Conservation (phyloP, 2,113 vertebrate genomes). For the Neoarius graeffei region DNA sequence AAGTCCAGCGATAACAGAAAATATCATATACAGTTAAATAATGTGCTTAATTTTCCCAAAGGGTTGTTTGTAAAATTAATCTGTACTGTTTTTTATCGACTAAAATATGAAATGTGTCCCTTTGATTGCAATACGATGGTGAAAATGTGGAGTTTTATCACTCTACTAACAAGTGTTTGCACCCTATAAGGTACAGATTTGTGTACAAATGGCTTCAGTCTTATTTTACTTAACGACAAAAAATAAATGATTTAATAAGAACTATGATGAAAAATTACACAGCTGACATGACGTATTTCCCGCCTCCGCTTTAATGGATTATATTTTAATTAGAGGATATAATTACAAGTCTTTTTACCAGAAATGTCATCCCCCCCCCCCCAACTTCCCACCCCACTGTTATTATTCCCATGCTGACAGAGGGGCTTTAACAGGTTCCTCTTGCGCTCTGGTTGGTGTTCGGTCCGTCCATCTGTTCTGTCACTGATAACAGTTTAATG, state of each 20-base stretch:
- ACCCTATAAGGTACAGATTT: not conserved
- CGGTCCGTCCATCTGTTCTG: not conserved
- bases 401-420: not conserved
- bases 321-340: not conserved
- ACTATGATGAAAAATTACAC: not conserved
- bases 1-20: not conserved
- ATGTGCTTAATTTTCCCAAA: not conserved
- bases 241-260: not conserved
- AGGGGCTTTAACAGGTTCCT: not conserved
- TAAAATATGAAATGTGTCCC: not conserved
- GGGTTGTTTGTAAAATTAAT: not conserved
- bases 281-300: not conserved
- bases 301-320: not conserved
- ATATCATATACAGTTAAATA: not conserved
- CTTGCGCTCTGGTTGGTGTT: not conserved
- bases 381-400: not conserved
- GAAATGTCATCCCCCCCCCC: not conserved
- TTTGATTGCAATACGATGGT: not conserved
- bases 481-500: not conserved
- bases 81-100: not conserved
- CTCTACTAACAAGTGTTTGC: not conserved
- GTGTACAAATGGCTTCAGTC: not conserved
- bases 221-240: not conserved
- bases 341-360: not conserved
- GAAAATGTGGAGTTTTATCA: not conserved